Percentiles rank a stretch among this genome's conserved stretches.
Conservation (phyloP, 2,888 invertebrate species). For the Anticlea derivata region DNA sequence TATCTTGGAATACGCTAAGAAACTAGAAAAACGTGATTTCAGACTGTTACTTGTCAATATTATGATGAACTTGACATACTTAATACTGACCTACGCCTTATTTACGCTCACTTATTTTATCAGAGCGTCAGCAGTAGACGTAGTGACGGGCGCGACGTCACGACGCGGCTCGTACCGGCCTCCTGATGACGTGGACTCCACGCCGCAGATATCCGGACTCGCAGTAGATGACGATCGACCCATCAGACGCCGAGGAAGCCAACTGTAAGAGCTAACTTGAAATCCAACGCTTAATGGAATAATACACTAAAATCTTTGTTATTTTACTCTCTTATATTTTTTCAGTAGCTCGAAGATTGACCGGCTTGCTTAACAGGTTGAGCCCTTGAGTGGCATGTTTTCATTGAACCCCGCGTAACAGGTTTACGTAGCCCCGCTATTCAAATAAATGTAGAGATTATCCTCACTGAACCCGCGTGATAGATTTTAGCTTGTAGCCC, state of each 20-base stretch:
- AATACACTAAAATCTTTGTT: too few species aligned
- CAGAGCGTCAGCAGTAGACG: slow-evolving; percentile 93
- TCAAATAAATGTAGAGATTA: slow-evolving; percentile 27
- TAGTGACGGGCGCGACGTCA: slow-evolving; percentile 87
- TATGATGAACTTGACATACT: background rate
- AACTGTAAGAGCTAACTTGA: slow-evolving; percentile 87
- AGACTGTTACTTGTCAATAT: background rate
- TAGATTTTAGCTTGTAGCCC: slow-evolving; percentile 20
- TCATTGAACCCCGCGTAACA: slow-evolving; percentile 21
- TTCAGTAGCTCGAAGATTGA: background rate
- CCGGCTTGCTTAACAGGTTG: slow-evolving; percentile 1
- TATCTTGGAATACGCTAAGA: too few species aligned
- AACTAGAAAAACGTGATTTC: too few species aligned
- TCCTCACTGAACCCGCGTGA: slow-evolving; percentile 22
- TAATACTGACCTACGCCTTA: background rate
- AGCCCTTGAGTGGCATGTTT: slow-evolving; percentile 16
- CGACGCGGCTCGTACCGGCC: slow-evolving; percentile 85
- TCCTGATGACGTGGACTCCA: slow-evolving; percentile 83
- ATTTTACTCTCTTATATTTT: background rate
- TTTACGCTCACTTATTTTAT: background rate
- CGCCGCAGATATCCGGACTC: slow-evolving; percentile 83
- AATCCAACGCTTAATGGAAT: background rate
- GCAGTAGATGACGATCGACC: slow-evolving; percentile 90
- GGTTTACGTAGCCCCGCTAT: slow-evolving; percentile 18
- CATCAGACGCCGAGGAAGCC: slow-evolving; percentile 90